Base-by-base conservation (phyloP, 2,888 invertebrate genomes). In the Epinotia demarniana region DNA sequence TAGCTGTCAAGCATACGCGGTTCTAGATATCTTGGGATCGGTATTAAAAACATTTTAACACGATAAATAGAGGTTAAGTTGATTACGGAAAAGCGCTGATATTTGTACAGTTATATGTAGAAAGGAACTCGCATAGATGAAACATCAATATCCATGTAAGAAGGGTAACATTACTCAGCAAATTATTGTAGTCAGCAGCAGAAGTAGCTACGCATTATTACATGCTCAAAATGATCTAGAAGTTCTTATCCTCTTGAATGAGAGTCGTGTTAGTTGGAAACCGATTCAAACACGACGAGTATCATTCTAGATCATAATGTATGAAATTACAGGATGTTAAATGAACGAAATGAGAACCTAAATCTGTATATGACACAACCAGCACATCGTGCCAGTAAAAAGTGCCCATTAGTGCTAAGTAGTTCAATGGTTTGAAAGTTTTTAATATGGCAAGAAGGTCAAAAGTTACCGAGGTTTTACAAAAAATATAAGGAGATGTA, bases 381-480 rank as follows among this genome's bases (percentile, higher is more conserved):
- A 11, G 19, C 27, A 19, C 19, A 46, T 4, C 13, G 46, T 43
- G 19, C 19, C 46, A 23, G 63, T 43, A 64, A 64, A 64, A 64
- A 23, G 4, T 46, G 3, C 23, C 3, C 39, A 18, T 43, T 19
- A 67, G 18, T 64, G 39, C 19, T 67, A 67, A 67, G 18, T 27
- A 55, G 53, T 18, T 8, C 16, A 46, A 46, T 11, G 19, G 18
- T 43, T 23, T 43, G 18, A 43, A 43, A 4, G 27, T 0, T 46
- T 53, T n/a, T 33, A 46, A 49, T 16, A 62, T 19, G 16, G 13
- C 19, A 39, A 53, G 19, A 70, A 70, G 71, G 71, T 55, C 39
- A 55, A 19, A 33, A 16, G 18, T 53, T 62, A 49, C 18, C 0
- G 43, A 23, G n/a, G 43, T 23, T 18, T 58, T 23, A 43, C 39